Evolutionary conservation across 2,113 vertebrate genomes (phyloP), one percentile per base, ranked within the genome.

Genomic region (Pachypanchax playfairii): DNA sequence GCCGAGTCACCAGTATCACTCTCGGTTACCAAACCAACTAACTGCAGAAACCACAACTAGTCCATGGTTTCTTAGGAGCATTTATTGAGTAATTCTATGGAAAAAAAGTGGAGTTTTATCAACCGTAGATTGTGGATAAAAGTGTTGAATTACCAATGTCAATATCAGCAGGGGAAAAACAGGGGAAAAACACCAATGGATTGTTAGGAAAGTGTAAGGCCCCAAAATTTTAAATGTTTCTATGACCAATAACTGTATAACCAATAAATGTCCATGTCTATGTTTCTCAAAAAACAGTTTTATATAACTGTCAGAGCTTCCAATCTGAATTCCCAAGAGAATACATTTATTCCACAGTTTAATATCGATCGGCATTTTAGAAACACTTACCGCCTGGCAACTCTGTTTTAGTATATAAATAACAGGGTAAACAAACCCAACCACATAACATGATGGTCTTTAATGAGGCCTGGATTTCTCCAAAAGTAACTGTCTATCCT

Each of bases 21-120:
- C 11, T 47, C 24, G 26, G 20, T 47, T 24, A 47, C 22, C 1
- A 47, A 76, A 89, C 71, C 85, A 79, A 86, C 70, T 77, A 26
- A 85, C 85, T 75, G 65, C 77, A 80, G 71, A 89, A 88, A 85
- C 79, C 88, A 81, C 87, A 85, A 73, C 80, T 78, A 74, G 83
- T 82, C 59, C 61, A 48, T 36, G 48, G 70, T 84, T 85, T 76
- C 81, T 77, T 65, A 51, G 72, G 66, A 22, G 47, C 35, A 44
- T 73, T 82, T 70, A 50, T 54, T 67, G 76, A 67, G 73, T 77
- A 49, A 87, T 82, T 80, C 80, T 59, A 87, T 62, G n/a, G n/a
- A 41, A 77, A 85, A 72, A 38, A 65, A 77, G 61, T 66, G 41
- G 48, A 55, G 64, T 75, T 77, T 54, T 57, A 57, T 51, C 55